Evolutionary conservation across 2,113 vertebrate species (phyloP).

Genomic region (Romanogobio albipinnatus): DNA sequence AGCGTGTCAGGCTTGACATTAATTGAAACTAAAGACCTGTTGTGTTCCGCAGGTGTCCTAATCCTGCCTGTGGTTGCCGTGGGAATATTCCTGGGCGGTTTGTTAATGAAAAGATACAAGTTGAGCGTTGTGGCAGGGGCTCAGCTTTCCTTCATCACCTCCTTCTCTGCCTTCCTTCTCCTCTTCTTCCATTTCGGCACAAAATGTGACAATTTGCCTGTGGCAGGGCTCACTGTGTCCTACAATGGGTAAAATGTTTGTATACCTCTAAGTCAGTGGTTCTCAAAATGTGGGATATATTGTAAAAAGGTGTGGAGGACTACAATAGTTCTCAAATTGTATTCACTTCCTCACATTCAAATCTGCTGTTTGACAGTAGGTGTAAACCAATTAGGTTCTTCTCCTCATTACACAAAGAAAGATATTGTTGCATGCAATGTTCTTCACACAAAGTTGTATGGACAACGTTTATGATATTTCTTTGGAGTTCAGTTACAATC

Average conservation of each 20-base stretch:
- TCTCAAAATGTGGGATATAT: background rate
- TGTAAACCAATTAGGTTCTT: background rate
- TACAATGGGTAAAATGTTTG: slow-evolving; percentile 82
- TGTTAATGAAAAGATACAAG: slow-evolving; percentile 88
- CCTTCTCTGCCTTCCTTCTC: slow-evolving; percentile 66
- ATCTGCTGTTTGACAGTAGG: background rate
- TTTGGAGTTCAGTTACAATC: too few species aligned
- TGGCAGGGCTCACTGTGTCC: slow-evolving; percentile 87
- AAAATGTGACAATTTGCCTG: slow-evolving; percentile 79
- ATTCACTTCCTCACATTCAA: background rate
- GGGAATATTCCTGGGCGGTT: slow-evolving; percentile 86
- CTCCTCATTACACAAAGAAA: too few species aligned
- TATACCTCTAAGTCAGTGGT: background rate
- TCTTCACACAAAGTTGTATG: too few species aligned
- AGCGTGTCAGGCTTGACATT: background rate
- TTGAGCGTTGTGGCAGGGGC: slow-evolving; percentile 76
- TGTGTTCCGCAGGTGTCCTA: slow-evolving; percentile 73
- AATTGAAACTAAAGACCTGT: background rate
- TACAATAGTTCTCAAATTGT: background rate
- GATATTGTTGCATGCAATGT: too few species aligned
- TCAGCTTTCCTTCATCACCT: slow-evolving; percentile 76
- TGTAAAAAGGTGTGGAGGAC: background rate
- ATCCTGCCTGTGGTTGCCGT: slow-evolving; percentile 76
- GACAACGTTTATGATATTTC: too few species aligned
- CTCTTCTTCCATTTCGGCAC: slow-evolving; percentile 71